phyloP scores from a whole-genome alignment of 2,113 vertebrate species.

The Sclerurus mexicanus region DNA sequence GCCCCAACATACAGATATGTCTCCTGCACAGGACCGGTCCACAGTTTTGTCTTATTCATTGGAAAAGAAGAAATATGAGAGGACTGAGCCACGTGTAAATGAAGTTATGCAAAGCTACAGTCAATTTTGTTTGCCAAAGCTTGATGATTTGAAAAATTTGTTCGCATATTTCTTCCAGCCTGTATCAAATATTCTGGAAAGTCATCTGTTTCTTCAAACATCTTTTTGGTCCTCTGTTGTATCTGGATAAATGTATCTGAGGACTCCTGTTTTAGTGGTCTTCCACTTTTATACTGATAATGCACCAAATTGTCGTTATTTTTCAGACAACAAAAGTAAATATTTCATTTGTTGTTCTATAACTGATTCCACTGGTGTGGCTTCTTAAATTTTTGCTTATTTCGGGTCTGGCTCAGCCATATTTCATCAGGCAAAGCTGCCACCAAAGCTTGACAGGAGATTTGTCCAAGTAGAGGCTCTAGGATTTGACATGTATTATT shows the following conservation, averaged over 20 bases:
- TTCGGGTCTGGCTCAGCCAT: slow-evolving; percentile 7
- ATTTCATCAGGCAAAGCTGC: not conserved
- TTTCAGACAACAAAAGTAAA: not conserved
- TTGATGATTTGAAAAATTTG: slow-evolving; percentile 27
- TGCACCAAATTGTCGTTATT: not conserved
- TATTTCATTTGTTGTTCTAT: not conserved
- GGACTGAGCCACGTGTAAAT: not conserved
- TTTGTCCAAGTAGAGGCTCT: slow-evolving; percentile 13
- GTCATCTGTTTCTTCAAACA: slow-evolving; percentile 4
- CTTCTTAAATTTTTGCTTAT: slow-evolving; percentile 16
- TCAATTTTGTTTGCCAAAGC: slow-evolving; percentile 37
- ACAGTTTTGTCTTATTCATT: not conserved
- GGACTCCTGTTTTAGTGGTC: not conserved
- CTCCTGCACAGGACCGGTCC: not conserved
- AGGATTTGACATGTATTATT: slow-evolving; percentile 10
- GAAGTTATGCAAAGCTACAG: slow-evolving; percentile 25
- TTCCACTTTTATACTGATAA: not conserved
- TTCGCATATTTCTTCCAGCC: not conserved
- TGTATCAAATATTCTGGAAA: slow-evolving; percentile 47
- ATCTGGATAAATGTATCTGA: not conserved
- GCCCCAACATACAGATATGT: not conserved
- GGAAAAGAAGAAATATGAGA: not conserved
- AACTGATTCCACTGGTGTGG: not conserved
- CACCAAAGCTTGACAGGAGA: not conserved
- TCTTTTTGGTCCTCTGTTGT: not conserved